phyloP scores from a whole-genome alignment of 2,888 invertebrate genomes.

The Elmis aenea region DNA sequence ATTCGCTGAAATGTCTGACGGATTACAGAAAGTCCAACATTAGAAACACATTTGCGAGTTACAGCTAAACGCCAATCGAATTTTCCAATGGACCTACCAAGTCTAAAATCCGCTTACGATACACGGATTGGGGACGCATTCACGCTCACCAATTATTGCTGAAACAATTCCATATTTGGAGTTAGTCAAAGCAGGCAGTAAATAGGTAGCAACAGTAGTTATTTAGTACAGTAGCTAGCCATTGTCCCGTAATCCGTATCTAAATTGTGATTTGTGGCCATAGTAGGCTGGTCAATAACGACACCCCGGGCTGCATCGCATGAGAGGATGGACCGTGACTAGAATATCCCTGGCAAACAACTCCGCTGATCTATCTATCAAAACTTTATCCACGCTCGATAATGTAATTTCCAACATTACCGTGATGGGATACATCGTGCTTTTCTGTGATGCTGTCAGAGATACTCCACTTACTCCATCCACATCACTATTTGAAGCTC shows the following conservation, averaged over 20 bases:
- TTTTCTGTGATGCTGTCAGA: slow-evolving; percentile 11
- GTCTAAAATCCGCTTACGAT: background rate
- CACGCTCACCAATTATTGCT: too few relatives aligned
- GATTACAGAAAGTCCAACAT: too few relatives aligned
- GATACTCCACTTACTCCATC: slow-evolving; percentile 3
- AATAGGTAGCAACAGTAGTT: slow-evolving; percentile 7
- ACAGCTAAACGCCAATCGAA: too few relatives aligned
- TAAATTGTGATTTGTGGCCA: slow-evolving; percentile 40
- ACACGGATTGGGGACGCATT: background rate
- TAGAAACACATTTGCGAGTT: too few relatives aligned
- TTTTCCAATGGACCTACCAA: background rate
- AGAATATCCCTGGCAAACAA: slow-evolving; percentile 27
- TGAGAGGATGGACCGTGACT: slow-evolving; percentile 27
- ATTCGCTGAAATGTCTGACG: too few relatives aligned
- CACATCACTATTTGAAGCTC: slow-evolving; percentile 8
- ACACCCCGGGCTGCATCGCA: slow-evolving; percentile 27
- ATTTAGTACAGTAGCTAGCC: slow-evolving; percentile 8
- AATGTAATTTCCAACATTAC: slow-evolving; percentile 34
- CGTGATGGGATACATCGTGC: slow-evolving; percentile 25
- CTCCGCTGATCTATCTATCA: slow-evolving; percentile 36
- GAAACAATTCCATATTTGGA: too few relatives aligned
- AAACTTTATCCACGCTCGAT: slow-evolving; percentile 36
- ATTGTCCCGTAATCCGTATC: slow-evolving; percentile 18
- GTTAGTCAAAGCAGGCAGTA: background rate
- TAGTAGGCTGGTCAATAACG: slow-evolving; percentile 34